phyloP scores from a whole-genome alignment of 35 echinoderm and acorn worm genomes.

The Eucidaris tribuloides region DNA sequence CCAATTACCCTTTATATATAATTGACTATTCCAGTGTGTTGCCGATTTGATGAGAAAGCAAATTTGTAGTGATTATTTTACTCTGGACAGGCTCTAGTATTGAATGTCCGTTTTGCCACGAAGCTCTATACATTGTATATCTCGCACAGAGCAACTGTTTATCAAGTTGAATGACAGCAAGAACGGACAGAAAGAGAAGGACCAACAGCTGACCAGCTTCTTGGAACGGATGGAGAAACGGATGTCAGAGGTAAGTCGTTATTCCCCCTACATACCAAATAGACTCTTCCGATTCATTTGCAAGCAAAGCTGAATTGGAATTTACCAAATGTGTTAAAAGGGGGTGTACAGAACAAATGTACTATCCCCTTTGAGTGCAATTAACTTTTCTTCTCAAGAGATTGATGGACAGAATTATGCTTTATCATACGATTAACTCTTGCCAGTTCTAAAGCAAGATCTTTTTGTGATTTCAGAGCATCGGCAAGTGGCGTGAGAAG shows the following conservation, averaged over 20 bases:
- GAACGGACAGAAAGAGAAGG: conserved; percentile 22
- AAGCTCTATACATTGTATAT: too few species aligned
- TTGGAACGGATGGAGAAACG: conserved; percentile 84
- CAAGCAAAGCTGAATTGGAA: too few species aligned
- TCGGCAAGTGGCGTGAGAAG: conserved; percentile 79
- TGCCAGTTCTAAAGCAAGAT: neutral
- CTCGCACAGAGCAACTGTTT: conserved; percentile 59
- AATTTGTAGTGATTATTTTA: too few species aligned
- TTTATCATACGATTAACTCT: neutral
- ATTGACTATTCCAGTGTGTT: too few species aligned
- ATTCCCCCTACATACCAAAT: too few species aligned
- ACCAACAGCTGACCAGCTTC: conserved; percentile 62
- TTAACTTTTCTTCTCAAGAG: neutral
- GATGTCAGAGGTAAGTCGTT: conserved; percentile 60
- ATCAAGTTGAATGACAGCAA: conserved; percentile 55
- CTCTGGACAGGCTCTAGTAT: too few species aligned
- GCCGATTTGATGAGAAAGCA: too few species aligned
- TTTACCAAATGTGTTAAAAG: neutral
- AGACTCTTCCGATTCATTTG: too few species aligned
- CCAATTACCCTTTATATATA: too few species aligned
- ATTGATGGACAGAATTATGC: neutral
- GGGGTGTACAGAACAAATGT: neutral
- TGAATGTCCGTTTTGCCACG: too few species aligned
- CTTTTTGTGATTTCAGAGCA: conserved; percentile 34
- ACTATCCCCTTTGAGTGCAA: neutral